Base-by-base conservation (phyloP, 1,140 invertebrate species). In the Uloborus diversus region DNA sequence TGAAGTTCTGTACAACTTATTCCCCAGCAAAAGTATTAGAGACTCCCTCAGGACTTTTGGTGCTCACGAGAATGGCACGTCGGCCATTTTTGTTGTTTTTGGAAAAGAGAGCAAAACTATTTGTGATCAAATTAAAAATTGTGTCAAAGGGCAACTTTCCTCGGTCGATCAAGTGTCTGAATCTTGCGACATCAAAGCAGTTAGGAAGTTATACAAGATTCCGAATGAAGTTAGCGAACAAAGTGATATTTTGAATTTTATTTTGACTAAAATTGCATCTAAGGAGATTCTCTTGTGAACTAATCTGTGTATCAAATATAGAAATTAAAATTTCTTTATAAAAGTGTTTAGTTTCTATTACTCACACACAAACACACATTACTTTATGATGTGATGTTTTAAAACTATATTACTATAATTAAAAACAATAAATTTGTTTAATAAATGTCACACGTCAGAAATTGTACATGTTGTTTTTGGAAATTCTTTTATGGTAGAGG, bases 201-300 rank as follows among this genome's bases (percentile, higher is more conserved):
- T 75, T 27, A 47, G 33, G n/a, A 64, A 75, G 14, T 23, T 75
- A 23, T 75, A 64, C 53, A 75, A 75, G 28, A 75, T 75, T 62
- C 35, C 70, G 1, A 9, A 28, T 23, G 30, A 32, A 9, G 28
- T 62, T 14, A 42, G 11, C 20, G 57, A 62, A 5, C 27, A 73
- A 25, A 25, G 49, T 23, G 23, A 49, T 27, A 25, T 73, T 61
- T 73, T 62, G 27, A 61, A 73, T 42, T 73, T 49, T 20, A 62
- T 73, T 11, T 14, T 73, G 7, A 62, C 70, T 4, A 61, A 62
- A 62, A 62, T 73, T 14, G 56, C 70, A 9, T 17, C 56, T 35
- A 73, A 62, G 25, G 70, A 73, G 49, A 13, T 71, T n/a, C 28
- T 71, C 3, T 47, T 71, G 4, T 69, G 30, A 65, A 65, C n/a